These are phyloP conservation scores for Vanessa atalanta DNA, from an alignment of 1,140 invertebrate species.

Conservation along the genomic window DNA sequence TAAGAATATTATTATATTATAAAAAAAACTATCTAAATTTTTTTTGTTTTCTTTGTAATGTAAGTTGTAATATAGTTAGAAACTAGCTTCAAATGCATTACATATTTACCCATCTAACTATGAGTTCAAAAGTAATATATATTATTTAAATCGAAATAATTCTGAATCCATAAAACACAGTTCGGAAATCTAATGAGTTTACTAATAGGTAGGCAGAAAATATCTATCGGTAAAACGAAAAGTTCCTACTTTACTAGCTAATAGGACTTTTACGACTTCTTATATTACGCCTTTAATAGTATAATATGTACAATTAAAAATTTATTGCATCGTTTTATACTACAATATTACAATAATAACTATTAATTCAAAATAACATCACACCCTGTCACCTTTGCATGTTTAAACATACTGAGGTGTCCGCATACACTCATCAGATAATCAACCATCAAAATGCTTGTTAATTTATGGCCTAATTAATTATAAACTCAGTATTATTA, in stretches of 20 bases:
- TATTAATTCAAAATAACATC: slow-evolving; percentile 40
- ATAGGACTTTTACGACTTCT: slow-evolving; percentile 36
- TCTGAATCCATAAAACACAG: background rate
- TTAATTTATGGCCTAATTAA: background rate
- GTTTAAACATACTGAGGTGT: slow-evolving; percentile 21
- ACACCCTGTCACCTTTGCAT: slow-evolving; percentile 38
- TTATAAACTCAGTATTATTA: slow-evolving; percentile 12
- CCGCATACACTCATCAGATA: slow-evolving; percentile 8
- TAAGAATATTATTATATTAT: background rate
- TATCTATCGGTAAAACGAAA: slow-evolving; percentile 34
- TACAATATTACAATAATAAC: slow-evolving; percentile 38
- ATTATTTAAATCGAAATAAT: slow-evolving; percentile 3
- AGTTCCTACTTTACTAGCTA: slow-evolving; percentile 34
- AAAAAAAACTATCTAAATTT: background rate
- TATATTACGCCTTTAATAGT: slow-evolving; percentile 30
- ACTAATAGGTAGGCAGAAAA: slow-evolving; percentile 31
- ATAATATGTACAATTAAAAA: slow-evolving; percentile 40
- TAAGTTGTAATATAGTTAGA: background rate
- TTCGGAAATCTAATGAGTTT: slow-evolving; percentile 8
- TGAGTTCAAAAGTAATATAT: background rate
- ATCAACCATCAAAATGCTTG: slow-evolving; percentile 10
- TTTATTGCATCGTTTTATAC: slow-evolving; percentile 46
- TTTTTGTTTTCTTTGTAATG: background rate
- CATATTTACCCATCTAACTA: background rate
- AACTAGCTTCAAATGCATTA: slow-evolving; percentile 10